Percentiles rank a stretch among this genome's conserved stretches.
These are phyloP conservation scores for Pangasius djambal DNA, from an alignment of 2,797 vertebrate species.

Conservation along the genomic window DNA sequence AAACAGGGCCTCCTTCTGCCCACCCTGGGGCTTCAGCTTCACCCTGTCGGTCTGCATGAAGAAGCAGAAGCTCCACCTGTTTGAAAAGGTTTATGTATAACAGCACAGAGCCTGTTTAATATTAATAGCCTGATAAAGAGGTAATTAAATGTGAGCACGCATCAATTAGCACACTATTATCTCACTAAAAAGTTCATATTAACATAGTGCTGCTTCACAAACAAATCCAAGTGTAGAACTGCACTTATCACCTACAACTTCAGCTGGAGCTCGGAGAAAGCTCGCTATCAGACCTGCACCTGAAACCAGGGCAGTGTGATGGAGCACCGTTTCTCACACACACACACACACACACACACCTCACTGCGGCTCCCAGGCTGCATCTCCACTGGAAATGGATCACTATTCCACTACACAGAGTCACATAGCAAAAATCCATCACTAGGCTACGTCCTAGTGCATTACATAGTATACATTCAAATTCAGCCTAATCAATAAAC, in stretches of 20 bases:
- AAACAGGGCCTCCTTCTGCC: background rate
- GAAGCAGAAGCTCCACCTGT: constrained; percentile 11
- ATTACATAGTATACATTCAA: background rate
- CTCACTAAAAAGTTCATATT: constrained; percentile 38
- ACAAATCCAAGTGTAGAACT: constrained; percentile 16
- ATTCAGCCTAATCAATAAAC: background rate
- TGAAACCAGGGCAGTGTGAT: background rate
- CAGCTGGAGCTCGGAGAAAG: background rate
- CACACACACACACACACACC: background rate
- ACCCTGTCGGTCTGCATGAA: background rate
- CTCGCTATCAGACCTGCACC: background rate
- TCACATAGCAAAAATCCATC: background rate
- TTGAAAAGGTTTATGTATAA: constrained; percentile 1
- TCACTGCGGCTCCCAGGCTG: background rate
- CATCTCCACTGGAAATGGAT: background rate
- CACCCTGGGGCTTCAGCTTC: background rate
- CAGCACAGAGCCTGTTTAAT: constrained; percentile 17
- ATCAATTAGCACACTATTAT: constrained; percentile 40
- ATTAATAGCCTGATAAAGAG: constrained; percentile 37
- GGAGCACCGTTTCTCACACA: background rate
- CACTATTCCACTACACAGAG: background rate
- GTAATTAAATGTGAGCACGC: constrained; percentile 23
- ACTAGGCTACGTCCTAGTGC: background rate
- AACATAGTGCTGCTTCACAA: constrained; percentile 24
- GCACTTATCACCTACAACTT: constrained; percentile 22